phyloP scores from a whole-genome alignment of 2,888 invertebrate species.

The Syrphus vitripennis region DNA sequence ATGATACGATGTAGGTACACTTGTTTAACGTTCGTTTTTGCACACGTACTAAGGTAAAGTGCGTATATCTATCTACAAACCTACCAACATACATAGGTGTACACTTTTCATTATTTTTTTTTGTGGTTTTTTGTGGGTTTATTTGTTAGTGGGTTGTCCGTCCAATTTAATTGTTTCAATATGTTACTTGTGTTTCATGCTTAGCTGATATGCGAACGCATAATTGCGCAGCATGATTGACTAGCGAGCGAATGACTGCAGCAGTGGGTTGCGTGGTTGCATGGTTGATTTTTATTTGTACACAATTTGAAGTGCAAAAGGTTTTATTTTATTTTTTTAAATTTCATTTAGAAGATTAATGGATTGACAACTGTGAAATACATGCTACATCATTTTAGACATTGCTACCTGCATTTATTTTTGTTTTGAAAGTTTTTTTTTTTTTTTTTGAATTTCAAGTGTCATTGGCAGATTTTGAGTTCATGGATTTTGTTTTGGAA shows the following conservation, averaged over 20 bases:
- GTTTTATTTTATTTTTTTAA: slow-evolving; percentile 19
- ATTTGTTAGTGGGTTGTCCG: slow-evolving; percentile 61
- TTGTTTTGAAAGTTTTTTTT: background rate
- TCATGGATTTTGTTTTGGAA: slow-evolving; percentile 22
- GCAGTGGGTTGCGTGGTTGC: background rate
- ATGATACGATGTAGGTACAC: slow-evolving; percentile 48
- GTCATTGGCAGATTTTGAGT: slow-evolving; percentile 29
- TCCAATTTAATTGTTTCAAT: slow-evolving; percentile 66
- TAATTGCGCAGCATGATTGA: slow-evolving; percentile 62
- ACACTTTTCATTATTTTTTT: background rate
- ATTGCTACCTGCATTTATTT: slow-evolving; percentile 4
- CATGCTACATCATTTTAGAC: slow-evolving; percentile 16
- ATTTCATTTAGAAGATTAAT: slow-evolving; percentile 7
- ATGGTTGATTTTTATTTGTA: slow-evolving; percentile 1
- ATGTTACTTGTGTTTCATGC: slow-evolving; percentile 52
- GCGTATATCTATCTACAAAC: too few species aligned
- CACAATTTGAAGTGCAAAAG: slow-evolving; percentile 9
- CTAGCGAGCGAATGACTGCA: background rate
- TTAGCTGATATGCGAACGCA: slow-evolving; percentile 64
- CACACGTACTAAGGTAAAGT: slow-evolving; percentile 36
- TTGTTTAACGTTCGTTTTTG: slow-evolving; percentile 48
- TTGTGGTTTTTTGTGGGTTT: slow-evolving; percentile 33
- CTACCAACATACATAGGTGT: background rate
- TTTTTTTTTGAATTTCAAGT: slow-evolving; percentile 1
- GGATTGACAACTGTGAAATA: slow-evolving; percentile 16